These are phyloP conservation scores for Myopa tessellatipennis DNA, from an alignment of 2,888 invertebrate species.

Conservation along the genomic window DNA sequence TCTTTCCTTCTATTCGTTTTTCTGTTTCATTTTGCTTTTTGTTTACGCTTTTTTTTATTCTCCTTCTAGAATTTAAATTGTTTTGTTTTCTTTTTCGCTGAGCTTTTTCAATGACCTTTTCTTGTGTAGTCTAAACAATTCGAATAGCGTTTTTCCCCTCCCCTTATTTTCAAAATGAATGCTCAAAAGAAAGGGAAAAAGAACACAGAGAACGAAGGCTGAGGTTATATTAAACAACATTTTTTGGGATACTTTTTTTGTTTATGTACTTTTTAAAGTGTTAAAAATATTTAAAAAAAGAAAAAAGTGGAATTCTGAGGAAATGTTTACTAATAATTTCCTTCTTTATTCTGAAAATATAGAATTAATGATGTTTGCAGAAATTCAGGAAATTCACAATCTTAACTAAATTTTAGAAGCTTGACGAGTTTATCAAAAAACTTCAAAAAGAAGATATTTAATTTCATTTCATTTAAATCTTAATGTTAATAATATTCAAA, in stretches of 20 bases:
- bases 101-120: conserved; percentile 33
- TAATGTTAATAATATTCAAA: too few relatives aligned
- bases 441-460: too few relatives aligned
- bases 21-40: background rate
- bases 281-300: background rate
- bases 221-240: background rate
- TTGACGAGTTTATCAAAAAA: too few relatives aligned
- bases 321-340: too few relatives aligned
- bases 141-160: background rate
- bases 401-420: too few relatives aligned
- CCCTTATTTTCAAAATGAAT: background rate
- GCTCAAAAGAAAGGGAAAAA: background rate
- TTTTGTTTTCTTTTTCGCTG: conserved; percentile 1
- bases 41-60: background rate
- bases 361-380: too few relatives aligned
- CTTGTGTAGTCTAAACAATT: conserved; percentile 28
- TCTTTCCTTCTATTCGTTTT: background rate
- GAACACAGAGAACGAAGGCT: background rate
- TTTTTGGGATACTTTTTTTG: too few relatives aligned
- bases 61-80: background rate
- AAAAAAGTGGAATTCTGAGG: background rate
- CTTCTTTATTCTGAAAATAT: too few relatives aligned
- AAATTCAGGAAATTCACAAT: too few relatives aligned
- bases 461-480: too few relatives aligned
- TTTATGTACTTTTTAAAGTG: background rate